Percentiles rank a stretch among this genome's conserved stretches.
These are phyloP conservation scores for Dryadula phaetusa DNA, from an alignment of 2,888 invertebrate genomes.

Conservation along the genomic window DNA sequence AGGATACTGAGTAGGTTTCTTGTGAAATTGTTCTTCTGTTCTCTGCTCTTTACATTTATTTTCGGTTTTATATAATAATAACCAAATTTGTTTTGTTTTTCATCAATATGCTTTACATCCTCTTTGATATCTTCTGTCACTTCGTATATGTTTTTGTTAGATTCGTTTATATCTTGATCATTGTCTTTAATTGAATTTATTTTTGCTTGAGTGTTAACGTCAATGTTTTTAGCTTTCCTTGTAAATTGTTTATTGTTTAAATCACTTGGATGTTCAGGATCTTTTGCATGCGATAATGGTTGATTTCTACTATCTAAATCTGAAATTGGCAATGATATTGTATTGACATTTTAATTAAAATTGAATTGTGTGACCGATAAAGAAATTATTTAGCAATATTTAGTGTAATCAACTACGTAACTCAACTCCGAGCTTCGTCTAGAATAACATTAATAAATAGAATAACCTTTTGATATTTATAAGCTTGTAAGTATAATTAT, in stretches of 20 bases:
- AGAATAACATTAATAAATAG: no score
- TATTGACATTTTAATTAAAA: neutral
- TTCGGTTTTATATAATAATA: conserved; percentile 19
- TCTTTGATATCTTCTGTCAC: conserved; percentile 54
- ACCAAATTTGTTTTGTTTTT: neutral
- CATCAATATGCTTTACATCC: conserved; percentile 9
- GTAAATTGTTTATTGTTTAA: neutral
- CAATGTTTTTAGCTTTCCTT: conserved; percentile 30
- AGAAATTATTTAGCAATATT: no score
- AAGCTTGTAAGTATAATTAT: no score
- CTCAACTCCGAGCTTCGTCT: no score
- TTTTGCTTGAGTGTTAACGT: conserved; percentile 4
- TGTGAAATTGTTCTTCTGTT: conserved; percentile 40
- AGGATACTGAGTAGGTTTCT: conserved; percentile 55
- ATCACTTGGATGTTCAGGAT: neutral
- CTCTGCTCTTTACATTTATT: conserved; percentile 11
- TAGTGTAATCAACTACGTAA: no score
- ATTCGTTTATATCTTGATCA: neutral
- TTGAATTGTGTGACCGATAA: no score
- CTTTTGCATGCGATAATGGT: no score
- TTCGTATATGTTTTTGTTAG: conserved; percentile 49
- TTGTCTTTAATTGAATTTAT: neutral
- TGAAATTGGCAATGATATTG: neutral
- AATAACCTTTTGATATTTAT: no score
- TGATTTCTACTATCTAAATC: neutral